These are phyloP conservation scores for Turritopsis dohrnii DNA, from an alignment of 30 jellyfish, hydroid and myxozoan genomes.

Conservation along the genomic window DNA sequence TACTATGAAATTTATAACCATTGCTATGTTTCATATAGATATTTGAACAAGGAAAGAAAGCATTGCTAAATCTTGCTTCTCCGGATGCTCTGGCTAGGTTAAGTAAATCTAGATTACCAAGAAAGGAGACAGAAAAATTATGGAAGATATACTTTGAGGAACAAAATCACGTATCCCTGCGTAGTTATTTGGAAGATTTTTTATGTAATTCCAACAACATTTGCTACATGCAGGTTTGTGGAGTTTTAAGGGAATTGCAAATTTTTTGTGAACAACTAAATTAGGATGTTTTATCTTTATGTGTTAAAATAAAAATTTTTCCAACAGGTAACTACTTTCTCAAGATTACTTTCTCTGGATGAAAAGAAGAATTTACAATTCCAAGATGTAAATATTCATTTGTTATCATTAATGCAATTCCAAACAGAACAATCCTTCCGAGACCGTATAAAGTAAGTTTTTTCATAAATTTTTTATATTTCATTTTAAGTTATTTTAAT, in stretches of 20 bases:
- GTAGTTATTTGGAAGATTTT: background rate
- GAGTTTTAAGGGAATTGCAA: background rate
- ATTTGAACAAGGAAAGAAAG: conserved; percentile 28
- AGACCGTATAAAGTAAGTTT: conserved; percentile 47
- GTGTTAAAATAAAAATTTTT: too few relatives aligned
- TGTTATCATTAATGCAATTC: conserved; percentile 54
- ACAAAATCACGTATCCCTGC: conserved; percentile 31
- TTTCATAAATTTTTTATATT: background rate
- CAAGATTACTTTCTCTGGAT: conserved; percentile 59
- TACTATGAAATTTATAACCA: background rate
- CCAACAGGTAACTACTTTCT: conserved; percentile 65
- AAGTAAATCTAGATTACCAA: conserved; percentile 4
- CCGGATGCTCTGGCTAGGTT: conserved; percentile 51
- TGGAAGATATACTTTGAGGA: conserved; percentile 47
- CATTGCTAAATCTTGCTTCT: conserved; percentile 43
- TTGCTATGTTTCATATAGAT: conserved; percentile 19
- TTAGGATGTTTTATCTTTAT: background rate
- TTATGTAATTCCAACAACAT: background rate
- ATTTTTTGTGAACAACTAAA: background rate
- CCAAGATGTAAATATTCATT: conserved; percentile 19
- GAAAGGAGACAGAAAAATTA: conserved; percentile 8
- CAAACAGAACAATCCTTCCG: conserved; percentile 71
- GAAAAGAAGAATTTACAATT: conserved; percentile 25
- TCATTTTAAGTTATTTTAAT: too few relatives aligned
- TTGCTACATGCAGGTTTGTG: background rate